A percentile compares a stretch with the other conserved stretches of the same genome.
Conservation (phyloP, 2,113 vertebrate genomes). For the Colossoma macropomum region DNA sequence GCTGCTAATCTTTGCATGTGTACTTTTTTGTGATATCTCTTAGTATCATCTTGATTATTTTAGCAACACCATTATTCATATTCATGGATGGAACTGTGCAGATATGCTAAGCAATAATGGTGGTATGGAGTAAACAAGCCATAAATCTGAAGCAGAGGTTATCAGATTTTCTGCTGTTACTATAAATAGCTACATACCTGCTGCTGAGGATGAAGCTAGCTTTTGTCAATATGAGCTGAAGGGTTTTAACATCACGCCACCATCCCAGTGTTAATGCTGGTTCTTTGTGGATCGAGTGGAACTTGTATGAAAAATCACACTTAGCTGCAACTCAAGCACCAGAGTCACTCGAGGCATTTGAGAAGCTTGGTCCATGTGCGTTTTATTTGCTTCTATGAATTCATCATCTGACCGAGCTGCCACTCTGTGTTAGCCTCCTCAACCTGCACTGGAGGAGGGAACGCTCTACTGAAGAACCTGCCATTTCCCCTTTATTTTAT, state of each 20-base stretch:
- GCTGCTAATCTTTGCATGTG: neutral
- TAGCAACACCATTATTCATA: neutral
- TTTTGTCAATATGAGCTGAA: neutral
- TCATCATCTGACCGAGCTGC: constrained; percentile 56
- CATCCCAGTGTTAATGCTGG: neutral
- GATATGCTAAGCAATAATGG: neutral
- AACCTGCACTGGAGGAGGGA: constrained; percentile 40
- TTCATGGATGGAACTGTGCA: neutral
- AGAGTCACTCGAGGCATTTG: neutral
- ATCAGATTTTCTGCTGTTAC: neutral
- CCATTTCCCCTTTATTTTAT: constrained; percentile 7
- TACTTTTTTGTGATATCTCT: constrained; percentile 3
- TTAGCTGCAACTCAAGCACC: neutral
- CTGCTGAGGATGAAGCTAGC: neutral
- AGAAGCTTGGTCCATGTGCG: neutral
- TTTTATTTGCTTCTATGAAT: constrained; percentile 35
- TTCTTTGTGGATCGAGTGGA: neutral
- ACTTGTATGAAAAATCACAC: constrained; percentile 2
- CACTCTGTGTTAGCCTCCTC: constrained; percentile 51
- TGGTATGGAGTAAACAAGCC: constrained; percentile 12
- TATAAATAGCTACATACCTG: neutral
- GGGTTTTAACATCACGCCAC: neutral
- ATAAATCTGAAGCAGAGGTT: neutral
- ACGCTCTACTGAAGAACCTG: constrained; percentile 7
- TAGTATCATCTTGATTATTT: neutral